These are phyloP conservation scores for Halcyon malimbica DNA, from an alignment of 2,113 vertebrate genomes.

Conservation along the genomic window DNA sequence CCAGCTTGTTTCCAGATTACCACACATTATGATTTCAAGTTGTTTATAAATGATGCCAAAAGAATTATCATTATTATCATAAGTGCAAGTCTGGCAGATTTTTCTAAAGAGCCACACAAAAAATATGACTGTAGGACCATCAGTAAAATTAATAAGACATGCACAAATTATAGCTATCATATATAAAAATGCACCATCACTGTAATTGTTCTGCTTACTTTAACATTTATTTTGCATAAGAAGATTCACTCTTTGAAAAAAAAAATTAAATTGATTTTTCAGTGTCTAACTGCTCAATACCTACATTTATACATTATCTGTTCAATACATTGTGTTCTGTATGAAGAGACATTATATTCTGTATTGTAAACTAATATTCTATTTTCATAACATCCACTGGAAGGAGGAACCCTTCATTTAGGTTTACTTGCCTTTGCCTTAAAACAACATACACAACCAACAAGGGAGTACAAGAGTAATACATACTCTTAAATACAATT, in stretches of 20 bases:
- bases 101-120: not conserved
- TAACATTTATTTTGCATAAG: not conserved
- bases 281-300: not conserved
- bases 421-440: not conserved
- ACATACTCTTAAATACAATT: not conserved
- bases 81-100: not conserved
- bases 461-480: not conserved
- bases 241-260: not conserved
- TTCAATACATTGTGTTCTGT: not conserved
- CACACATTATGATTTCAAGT: not conserved
- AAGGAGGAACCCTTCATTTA: not conserved
- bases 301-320: not conserved
- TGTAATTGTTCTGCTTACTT: not conserved
- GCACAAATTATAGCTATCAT: not conserved
- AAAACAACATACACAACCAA: not conserved
- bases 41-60: not conserved
- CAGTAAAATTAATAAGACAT: not conserved
- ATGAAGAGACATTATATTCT: not conserved
- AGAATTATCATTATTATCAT: not conserved
- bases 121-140: not conserved
- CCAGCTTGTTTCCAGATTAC: not conserved
- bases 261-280: not conserved
- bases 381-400: not conserved
- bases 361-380: not conserved
- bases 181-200: not conserved